Percentiles rank a stretch among this genome's conserved stretches.
Conservation (phyloP, 1,140 invertebrate species). For the Berghia stephanieae region DNA sequence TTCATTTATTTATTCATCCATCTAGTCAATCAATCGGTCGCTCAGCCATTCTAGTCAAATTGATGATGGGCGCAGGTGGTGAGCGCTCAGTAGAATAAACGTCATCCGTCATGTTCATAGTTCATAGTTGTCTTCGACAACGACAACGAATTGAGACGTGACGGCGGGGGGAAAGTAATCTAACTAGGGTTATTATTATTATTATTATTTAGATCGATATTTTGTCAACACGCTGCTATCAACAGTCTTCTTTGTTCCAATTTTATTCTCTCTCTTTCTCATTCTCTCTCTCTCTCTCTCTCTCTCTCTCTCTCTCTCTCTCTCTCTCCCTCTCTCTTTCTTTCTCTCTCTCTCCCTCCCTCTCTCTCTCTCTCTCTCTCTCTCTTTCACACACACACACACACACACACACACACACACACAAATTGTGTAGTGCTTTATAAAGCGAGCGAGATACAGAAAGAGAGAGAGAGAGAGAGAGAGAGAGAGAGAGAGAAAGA, state of each 20-base stretch:
- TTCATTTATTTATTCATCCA: too few species aligned
- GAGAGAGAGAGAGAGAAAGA: constrained; percentile 13
- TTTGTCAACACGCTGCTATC: too few species aligned
- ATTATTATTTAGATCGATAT: too few species aligned
- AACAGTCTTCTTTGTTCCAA: background rate
- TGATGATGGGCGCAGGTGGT: too few species aligned
- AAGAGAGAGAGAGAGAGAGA: background rate
- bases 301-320: background rate
- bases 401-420: constrained; percentile 18
- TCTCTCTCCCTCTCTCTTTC: background rate
- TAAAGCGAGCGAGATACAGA: background rate
- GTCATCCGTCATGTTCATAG: too few species aligned
- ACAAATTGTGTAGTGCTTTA: background rate
- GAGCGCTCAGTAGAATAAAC: too few species aligned
- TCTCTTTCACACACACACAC: background rate
- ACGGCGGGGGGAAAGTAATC: too few species aligned
- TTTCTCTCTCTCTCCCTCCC: background rate
- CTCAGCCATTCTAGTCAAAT: too few species aligned
- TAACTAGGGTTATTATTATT: too few species aligned
- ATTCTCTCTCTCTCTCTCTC: background rate
- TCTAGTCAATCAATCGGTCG: too few species aligned
- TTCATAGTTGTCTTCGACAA: too few species aligned
- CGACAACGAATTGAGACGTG: too few species aligned
- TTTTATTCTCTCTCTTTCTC: background rate
- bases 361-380: background rate